phyloP scores from a whole-genome alignment of 2,113 vertebrate species.

The Corythaeola cristata region DNA sequence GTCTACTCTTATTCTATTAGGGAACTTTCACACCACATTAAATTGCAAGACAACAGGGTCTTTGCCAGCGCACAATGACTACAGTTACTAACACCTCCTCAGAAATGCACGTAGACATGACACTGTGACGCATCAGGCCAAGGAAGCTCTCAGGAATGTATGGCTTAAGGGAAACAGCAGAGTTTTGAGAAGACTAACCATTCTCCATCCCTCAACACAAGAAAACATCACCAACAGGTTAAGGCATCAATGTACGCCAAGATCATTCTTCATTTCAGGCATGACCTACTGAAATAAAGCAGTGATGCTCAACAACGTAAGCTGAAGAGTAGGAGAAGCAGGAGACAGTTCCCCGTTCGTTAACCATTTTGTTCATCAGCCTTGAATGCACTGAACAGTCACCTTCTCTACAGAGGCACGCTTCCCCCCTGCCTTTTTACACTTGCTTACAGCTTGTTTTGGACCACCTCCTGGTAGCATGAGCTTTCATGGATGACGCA shows the following conservation, averaged over 20 bases:
- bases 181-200: not conserved
- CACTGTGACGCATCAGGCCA: not conserved
- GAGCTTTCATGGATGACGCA: slow-evolving; percentile 32
- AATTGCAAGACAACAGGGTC: slow-evolving; percentile 35
- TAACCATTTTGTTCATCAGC: not conserved
- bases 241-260: not conserved
- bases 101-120: not conserved
- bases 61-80: slow-evolving; percentile 33
- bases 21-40: slow-evolving; percentile 74
- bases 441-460: slow-evolving; percentile 1
- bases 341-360: not conserved
- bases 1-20: slow-evolving; percentile 59
- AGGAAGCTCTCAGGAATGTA: not conserved
- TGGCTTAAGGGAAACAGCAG: not conserved
- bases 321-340: not conserved
- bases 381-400: not conserved
- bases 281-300: not conserved
- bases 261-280: not conserved
- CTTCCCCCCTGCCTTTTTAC: not conserved
- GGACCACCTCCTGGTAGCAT: not conserved
- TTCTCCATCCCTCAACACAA: not conserved
- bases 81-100: slow-evolving; percentile 20
- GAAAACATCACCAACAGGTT: not conserved
- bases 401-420: not conserved
- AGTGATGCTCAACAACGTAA: accelerated